Base-by-base conservation (phyloP, 2,113 vertebrate genomes). In the Astur gentilis region DNA sequence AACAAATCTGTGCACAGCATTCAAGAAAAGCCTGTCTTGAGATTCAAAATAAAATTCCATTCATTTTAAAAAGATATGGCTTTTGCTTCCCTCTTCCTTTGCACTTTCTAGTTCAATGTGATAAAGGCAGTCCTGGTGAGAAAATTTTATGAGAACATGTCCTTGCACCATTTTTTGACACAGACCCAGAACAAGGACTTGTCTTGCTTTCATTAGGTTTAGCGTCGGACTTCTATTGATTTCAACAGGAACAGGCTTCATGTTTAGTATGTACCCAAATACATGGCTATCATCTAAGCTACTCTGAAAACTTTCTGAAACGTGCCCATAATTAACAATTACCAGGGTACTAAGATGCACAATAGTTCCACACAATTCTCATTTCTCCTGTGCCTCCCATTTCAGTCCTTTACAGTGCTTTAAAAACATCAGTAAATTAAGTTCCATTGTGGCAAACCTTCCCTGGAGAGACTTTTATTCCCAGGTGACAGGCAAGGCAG, bases 401-500 rank as follows among this genome's bases (percentile, higher is more conserved):
- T 91, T 49, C 78, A 91, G 70, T 57, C 77, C 83, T 89, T 94
- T 89, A 95, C 86, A 96, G 58, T 20, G 8, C 77, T 97, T 97
- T 93, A 73, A 93, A 97, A 95, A 73, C 70, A 65, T 54, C 81
- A 85, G 66, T 95, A 95, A 92, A 78, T 81, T 89, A 82, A 95
- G 83, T 87, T 95, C 57, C 61, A 79, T 66, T 54, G 66, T 85
- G 73, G 66, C 73, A 94, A 89, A 94, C 12, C 4, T 82, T 95
- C 91, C 81, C 93, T 50, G 26, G 87, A 85, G 95, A 95, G 73
- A n/a, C 13, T 95, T 93, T 92, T 89, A 87, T 95, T 95, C 95
- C 89, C 94, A 95, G 91, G 70, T 94, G 96, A 95, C 66, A 75
- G 89, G 76, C 95, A 90, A 93, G 54, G 81, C 80, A 79, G 89